Conservation (phyloP, 2,888 invertebrate genomes). For the Gastracanthus pulcherrimus region DNA sequence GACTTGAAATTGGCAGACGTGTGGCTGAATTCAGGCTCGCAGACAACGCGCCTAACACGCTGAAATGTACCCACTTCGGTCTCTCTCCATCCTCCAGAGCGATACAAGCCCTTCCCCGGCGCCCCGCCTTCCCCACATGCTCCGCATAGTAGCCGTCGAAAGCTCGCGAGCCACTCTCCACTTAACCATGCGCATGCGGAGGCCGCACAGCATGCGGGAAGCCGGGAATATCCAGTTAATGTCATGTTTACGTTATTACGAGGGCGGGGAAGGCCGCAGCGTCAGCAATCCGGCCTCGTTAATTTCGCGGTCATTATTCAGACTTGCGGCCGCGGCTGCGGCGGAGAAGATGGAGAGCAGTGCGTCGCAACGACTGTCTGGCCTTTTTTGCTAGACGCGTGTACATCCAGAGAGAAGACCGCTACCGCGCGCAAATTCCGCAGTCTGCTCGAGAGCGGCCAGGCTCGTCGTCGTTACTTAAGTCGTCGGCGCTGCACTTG, state of each 20-base stretch:
- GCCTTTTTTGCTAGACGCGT: too few species aligned
- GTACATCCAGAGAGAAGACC: background rate
- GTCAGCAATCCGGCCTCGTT: background rate
- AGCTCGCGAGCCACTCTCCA: background rate
- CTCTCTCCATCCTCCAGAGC: background rate
- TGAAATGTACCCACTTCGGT: background rate
- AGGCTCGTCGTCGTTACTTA: too few species aligned
- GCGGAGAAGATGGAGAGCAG: too few species aligned
- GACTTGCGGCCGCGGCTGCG: background rate
- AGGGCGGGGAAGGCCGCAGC: background rate
- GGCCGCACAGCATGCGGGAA: background rate
- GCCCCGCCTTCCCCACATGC: background rate
- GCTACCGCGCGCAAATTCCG: too few species aligned
- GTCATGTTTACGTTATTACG: conserved; percentile 34
- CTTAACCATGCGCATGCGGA: background rate
- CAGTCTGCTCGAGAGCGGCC: too few species aligned
- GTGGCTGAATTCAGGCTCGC: background rate
- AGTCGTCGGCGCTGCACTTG: too few species aligned
- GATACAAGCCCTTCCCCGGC: too few species aligned
- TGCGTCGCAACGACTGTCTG: too few species aligned
- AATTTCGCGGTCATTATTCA: conserved; percentile 23
- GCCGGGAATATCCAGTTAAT: conserved; percentile 4
- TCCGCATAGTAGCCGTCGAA: background rate
- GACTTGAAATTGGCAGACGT: background rate
- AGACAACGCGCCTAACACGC: background rate